phyloP scores from a whole-genome alignment of 2,888 invertebrate genomes.

The Pristionchus maxplancki region DNA sequence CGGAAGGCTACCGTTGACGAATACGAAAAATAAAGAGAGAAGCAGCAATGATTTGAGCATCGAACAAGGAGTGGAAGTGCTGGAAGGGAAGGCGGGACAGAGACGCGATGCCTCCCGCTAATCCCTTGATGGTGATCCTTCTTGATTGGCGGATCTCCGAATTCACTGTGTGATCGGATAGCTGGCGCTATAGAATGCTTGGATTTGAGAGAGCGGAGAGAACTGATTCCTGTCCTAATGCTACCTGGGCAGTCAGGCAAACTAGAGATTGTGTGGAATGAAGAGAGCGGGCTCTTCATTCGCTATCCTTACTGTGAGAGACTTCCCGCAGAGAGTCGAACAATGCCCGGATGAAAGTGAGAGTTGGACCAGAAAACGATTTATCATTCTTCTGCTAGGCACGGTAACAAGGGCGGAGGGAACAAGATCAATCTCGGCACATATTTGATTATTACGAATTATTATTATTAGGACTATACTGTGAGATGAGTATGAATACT shows the following conservation, averaged over 20 bases:
- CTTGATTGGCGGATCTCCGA: background rate
- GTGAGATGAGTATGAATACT: background rate
- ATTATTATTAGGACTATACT: conserved; percentile 21
- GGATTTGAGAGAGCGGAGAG: background rate
- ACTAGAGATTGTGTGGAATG: background rate
- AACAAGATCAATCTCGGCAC: conserved; percentile 1
- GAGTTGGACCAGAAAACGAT: conserved; percentile 16
- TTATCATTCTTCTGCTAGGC: background rate
- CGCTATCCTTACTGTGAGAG: background rate
- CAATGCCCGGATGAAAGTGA: conserved; percentile 23
- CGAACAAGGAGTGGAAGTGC: no score
- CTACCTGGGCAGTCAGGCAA: background rate
- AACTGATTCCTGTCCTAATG: no score
- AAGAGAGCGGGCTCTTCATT: background rate
- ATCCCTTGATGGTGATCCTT: conserved; percentile 38
- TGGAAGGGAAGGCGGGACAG: no score
- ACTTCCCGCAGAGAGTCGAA: background rate
- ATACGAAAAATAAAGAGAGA: background rate
- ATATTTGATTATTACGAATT: background rate
- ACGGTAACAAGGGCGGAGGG: background rate
- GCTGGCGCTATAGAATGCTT: background rate
- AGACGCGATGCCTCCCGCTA: background rate
- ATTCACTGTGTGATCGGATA: background rate
- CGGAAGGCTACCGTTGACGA: background rate
- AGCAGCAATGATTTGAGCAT: no score